These are phyloP conservation scores for Thymelicus acteon DNA, from an alignment of 2,888 invertebrate species.

Conservation along the genomic window DNA sequence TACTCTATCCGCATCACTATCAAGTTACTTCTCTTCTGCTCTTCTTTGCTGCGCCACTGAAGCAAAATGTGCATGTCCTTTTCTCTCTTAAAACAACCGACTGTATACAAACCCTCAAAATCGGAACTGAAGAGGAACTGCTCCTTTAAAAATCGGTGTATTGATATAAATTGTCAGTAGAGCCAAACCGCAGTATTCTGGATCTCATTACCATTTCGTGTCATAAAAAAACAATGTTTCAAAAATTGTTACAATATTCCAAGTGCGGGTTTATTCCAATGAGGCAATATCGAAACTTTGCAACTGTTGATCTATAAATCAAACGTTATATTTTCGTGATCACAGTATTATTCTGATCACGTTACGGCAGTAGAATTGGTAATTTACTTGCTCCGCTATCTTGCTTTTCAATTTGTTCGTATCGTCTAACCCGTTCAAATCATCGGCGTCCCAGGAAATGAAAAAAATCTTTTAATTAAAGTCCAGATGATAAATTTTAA, in stretches of 20 bases:
- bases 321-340: slow-evolving; percentile 24
- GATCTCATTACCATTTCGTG: slow-evolving; percentile 2
- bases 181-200: not conserved
- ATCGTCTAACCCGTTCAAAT: not conserved
- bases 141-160: too few relatives aligned
- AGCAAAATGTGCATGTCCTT: too few relatives aligned
- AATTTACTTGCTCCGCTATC: slow-evolving; percentile 25
- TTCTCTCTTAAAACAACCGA: not conserved
- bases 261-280: slow-evolving; percentile 28
- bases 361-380: slow-evolving; percentile 20
- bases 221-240: slow-evolving; percentile 8
- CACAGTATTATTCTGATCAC: slow-evolving; percentile 27
- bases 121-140: too few relatives aligned
- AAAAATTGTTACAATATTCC: slow-evolving; percentile 7
- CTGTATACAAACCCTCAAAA: too few relatives aligned
- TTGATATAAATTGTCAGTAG: too few relatives aligned
- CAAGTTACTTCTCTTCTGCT: too few relatives aligned
- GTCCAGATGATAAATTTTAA: not conserved
- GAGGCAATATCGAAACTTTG: slow-evolving; percentile 24
- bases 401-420: slow-evolving; percentile 6
- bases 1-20: too few relatives aligned
- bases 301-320: slow-evolving; percentile 26
- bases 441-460: slow-evolving; percentile 20
- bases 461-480: slow-evolving; percentile 11
- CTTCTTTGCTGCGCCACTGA: too few relatives aligned